phyloP scores from a whole-genome alignment of 1,140 invertebrate genomes.

The Bradynema listronoti region DNA sequence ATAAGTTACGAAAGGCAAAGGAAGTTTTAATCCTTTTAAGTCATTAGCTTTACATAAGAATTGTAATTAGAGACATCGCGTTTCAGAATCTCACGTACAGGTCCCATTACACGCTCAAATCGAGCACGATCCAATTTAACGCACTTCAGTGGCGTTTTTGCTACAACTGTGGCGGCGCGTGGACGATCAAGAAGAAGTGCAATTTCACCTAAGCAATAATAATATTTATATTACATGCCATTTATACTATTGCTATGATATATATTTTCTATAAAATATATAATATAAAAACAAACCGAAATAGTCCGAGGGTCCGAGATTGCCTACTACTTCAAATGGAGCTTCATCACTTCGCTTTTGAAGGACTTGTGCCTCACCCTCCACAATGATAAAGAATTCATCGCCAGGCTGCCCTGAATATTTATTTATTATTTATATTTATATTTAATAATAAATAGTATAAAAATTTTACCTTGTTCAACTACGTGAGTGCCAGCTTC shows the following conservation, averaged over 20 bases:
- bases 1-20: not conserved
- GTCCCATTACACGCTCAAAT: constrained; percentile 79
- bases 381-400: constrained; percentile 98
- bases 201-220: constrained; percentile 77
- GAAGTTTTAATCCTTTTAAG: constrained; percentile 32
- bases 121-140: constrained; percentile 90
- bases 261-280: constrained; percentile 1
- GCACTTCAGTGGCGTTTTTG: constrained; percentile 88
- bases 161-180: constrained; percentile 88
- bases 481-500: constrained; percentile 92
- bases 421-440: not conserved
- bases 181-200: constrained; percentile 89
- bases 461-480: constrained; percentile 68
- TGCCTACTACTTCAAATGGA: constrained; percentile 80
- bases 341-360: constrained; percentile 80
- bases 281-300: constrained; percentile 67
- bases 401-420: constrained; percentile 72
- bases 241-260: too few species aligned
- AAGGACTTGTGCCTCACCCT: constrained; percentile 86
- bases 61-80: constrained; percentile 98
- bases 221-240: too few species aligned
- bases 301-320: constrained; percentile 90
- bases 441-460: constrained; percentile 2
- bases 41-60: constrained; percentile 73
- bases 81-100: constrained; percentile 96